Evolutionary conservation across 2,113 vertebrate species (phyloP), one percentile per base, ranked within the genome.

Genomic region (Lycaon pictus): DNA sequence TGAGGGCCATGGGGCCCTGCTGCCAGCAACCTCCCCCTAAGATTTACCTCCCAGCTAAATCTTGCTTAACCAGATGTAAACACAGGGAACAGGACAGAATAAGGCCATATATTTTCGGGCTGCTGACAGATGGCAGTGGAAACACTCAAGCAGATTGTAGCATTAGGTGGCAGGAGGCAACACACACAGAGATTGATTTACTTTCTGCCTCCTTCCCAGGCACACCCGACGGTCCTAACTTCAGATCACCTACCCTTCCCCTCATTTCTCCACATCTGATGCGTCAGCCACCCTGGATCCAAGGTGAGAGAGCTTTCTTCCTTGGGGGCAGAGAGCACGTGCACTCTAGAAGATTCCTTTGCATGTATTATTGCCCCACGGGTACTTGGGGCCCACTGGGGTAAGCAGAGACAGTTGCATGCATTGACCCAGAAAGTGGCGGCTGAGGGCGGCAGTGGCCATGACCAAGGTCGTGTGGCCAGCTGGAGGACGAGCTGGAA

Each of bases 41-140:
- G 0, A 0, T 27, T 58, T 13, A 1, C 56, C 12, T 71, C 15
- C 95, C 17, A 2, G 2, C 0, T 0, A 1, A 81, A 72, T 32
- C 91, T 29, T 7, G 84, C 89, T 81, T 81, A 76, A 35, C 43
- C 98, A 98, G 97, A 90, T 90, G 97, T 83, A 80, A 94, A 67
- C n/a, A 63, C 13, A 0, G 84, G 91, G 69, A 90, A 88, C 67
- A 7, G 48, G 65, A 37, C 53, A 88, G 90, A 93, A 69, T 0
- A 67, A 71, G 94, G 95, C 97, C 65, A 0, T 74, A 37, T 55
- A 93, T 95, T 96, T 97, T 76, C 80, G 86, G n/a, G 5, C 43
- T 8, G 87, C 96, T 12, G 29, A 81, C 98, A 98, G 98, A 98
- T 83, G 97, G 98, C 89, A 29, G 37, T 9, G 95, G 96, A 96